Conservation (phyloP, 1,140 invertebrate genomes). For the Procambarus virginalis region DNA sequence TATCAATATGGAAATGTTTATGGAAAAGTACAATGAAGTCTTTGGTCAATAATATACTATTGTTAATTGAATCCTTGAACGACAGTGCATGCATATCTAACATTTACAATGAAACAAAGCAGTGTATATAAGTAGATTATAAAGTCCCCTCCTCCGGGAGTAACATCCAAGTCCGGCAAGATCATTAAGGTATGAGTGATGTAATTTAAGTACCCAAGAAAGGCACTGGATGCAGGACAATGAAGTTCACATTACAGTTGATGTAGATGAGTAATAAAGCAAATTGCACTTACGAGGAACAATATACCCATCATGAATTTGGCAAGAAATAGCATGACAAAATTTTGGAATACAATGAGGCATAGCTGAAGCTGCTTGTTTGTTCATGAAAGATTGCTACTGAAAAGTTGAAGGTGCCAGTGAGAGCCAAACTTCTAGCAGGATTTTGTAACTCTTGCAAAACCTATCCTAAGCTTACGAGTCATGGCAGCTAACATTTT, state of each 20-base stretch:
- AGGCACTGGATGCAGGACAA: background rate
- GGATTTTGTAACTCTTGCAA: background rate
- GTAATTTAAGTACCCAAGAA: background rate
- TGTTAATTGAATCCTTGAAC: conserved; percentile 36
- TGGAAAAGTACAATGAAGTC: conserved; percentile 30
- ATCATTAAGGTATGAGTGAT: background rate
- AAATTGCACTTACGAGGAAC: background rate
- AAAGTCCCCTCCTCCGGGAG: conserved; percentile 11
- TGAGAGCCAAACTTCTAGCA: conserved; percentile 7
- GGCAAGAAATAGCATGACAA: conserved; percentile 9
- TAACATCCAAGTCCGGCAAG: conserved; percentile 5
- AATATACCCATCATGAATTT: background rate
- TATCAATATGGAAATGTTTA: conserved; percentile 25
- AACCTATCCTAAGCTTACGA: conserved; percentile 17
- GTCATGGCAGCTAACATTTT: conserved; percentile 26
- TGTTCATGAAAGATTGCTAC: conserved; percentile 22
- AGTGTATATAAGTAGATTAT: conserved; percentile 30
- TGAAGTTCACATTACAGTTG: background rate
- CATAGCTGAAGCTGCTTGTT: conserved; percentile 13
- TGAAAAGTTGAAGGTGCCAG: conserved; percentile 21
- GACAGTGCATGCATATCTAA: conserved; percentile 47
- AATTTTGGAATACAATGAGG: conserved; percentile 30
- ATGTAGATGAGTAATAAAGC: background rate
- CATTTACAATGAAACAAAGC: conserved; percentile 47
- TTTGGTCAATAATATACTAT: conserved; percentile 3